Conservation (phyloP, 2,888 invertebrate genomes). For the Pristionchus entomophagus region DNA sequence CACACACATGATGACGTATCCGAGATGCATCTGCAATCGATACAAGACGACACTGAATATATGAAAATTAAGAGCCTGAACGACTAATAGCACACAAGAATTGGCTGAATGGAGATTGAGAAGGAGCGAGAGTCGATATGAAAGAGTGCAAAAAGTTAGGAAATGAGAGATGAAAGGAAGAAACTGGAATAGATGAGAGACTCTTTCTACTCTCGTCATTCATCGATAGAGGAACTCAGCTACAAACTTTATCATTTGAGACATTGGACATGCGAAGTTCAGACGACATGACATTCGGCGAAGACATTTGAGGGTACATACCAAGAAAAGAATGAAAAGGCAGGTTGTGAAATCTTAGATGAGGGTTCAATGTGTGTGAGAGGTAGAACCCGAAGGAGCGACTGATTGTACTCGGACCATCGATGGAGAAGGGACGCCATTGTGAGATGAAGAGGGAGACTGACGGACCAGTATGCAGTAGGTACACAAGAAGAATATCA, state of each 20-base stretch:
- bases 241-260: constrained; percentile 15
- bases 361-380: too few relatives aligned
- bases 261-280: not conserved
- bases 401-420: not conserved
- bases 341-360: too few relatives aligned
- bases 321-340: not conserved
- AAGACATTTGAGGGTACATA: not conserved
- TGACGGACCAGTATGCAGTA: not conserved
- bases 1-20: not conserved
- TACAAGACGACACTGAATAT: not conserved
- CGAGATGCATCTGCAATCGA: not conserved
- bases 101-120: not conserved
- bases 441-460: not conserved
- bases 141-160: not conserved
- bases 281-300: not conserved
- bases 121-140: not conserved
- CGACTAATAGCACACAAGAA: not conserved
- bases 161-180: not conserved
- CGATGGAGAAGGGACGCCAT: not conserved
- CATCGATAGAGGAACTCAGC: not conserved
- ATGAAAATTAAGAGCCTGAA: not conserved
- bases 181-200: not conserved
- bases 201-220: not conserved
- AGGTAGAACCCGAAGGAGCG: not conserved
- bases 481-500: not conserved